These are phyloP conservation scores for Craterocephalus amniculus DNA, from an alignment of 2,797 vertebrate species.

Conservation along the genomic window DNA sequence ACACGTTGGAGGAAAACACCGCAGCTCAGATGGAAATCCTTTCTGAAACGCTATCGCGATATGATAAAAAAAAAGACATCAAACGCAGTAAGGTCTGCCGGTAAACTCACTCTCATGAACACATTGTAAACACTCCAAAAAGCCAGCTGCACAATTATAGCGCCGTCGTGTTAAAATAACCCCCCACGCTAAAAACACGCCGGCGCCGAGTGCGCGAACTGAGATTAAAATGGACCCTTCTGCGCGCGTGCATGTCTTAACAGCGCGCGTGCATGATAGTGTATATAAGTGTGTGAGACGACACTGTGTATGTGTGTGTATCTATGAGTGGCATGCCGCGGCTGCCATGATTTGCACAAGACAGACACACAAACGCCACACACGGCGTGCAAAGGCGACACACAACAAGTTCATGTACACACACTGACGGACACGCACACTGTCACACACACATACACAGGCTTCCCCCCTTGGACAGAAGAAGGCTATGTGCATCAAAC, in stretches of 20 bases:
- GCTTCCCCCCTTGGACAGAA: conserved; percentile 57
- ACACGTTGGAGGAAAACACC: conserved; percentile 22
- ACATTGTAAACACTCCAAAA: not conserved
- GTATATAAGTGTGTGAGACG: not conserved
- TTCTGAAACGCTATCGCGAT: conserved; percentile 51
- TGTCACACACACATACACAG: conserved; percentile 29
- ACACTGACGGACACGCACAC: conserved; percentile 41
- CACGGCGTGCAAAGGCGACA: conserved; percentile 56
- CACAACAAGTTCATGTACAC: conserved; percentile 63
- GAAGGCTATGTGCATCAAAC: conserved; percentile 64
- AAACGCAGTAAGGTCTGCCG: conserved; percentile 66
- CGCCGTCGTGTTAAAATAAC: conserved; percentile 41
- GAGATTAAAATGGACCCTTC: conserved; percentile 67
- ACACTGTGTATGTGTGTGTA: conserved; percentile 25
- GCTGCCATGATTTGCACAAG: conserved; percentile 29
- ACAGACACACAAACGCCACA: conserved; percentile 32
- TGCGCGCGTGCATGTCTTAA: conserved; percentile 20
- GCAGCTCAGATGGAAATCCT: conserved; percentile 28
- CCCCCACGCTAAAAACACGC: conserved; percentile 20
- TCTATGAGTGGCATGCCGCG: conserved; percentile 27
- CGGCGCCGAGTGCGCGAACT: conserved; percentile 36
- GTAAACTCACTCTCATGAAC: conserved; percentile 33
- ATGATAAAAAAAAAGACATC: conserved; percentile 64
- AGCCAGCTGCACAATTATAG: not conserved
- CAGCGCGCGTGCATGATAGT: not conserved